Evolutionary conservation across 2,888 invertebrate genomes (phyloP), one percentile per base, ranked within the genome.

Genomic region (Troides helena): DNA sequence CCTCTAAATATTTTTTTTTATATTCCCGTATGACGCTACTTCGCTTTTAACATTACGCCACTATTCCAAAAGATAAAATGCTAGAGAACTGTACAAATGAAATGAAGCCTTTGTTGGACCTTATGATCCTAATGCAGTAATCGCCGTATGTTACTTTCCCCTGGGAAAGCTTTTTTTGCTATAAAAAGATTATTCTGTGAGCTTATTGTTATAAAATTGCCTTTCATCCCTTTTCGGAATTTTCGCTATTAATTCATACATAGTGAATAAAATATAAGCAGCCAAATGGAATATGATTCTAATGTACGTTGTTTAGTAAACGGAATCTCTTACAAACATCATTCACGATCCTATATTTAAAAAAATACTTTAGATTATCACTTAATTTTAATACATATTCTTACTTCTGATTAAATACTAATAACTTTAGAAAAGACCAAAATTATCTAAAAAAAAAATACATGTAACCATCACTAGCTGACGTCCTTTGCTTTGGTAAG

Each of bases 81-180:
- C 43, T 18, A n/a, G 1, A 17, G 25, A 56, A 43, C 39, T 23
- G 62, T 56, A 56, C 67, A 39, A 56, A 62, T 21, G 56, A 43
- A 25, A 23, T 6, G 53, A 61, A 61, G n/a, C 58, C 36, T 63
- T 63, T 68, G 68, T 68, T 50, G 50, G n/a, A 23, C 67, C 50
- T 50, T 65, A 65, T 60, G 39, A 53, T 59, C 59, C 65, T 69
- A 61, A 69, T 64, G 60, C 61, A 69, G 64, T 17, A 69, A 69
- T 69, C 39, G 50, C 30, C 53, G 60, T 69, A 60, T 12, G 53
- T 53, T 53, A 65, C 61, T 39, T 69, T 56, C 53, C 50, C 30
- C 14, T 36, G 39, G 39, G 50, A 53, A 25, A 57, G 39, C 46
- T 58, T 67, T 62, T 30, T 62, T 62, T 46, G 58, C 25, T 57